Percentiles rank a stretch among this genome's conserved stretches.
Conservation (phyloP, 2,113 vertebrate genomes). For the Neotoma lepida region DNA sequence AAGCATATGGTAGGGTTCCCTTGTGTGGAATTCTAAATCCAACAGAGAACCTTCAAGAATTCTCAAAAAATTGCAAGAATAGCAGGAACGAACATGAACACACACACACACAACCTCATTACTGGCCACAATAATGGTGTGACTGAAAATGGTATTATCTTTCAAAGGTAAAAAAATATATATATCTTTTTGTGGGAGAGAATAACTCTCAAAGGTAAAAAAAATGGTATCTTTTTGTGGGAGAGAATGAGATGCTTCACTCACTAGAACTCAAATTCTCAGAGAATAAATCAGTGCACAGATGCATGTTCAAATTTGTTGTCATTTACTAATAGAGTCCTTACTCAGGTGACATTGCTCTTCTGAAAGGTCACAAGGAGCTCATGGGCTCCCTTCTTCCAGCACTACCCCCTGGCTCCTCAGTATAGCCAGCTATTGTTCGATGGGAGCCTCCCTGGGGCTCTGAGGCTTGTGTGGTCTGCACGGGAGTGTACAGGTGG, state of each 20-base stretch:
- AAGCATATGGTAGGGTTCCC: not conserved
- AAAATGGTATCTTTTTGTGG: no score
- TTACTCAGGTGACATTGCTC: not conserved
- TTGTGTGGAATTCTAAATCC: not conserved
- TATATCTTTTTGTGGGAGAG: not conserved
- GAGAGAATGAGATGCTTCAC: no score
- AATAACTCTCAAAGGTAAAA: no score
- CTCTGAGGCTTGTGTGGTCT: not conserved
- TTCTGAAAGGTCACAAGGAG: not conserved
- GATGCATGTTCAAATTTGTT: not conserved
- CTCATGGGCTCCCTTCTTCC: accelerated
- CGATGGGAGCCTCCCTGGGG: not conserved
- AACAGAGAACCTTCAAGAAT: not conserved
- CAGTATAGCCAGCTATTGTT: not conserved
- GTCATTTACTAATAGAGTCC: not conserved
- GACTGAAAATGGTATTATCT: not conserved
- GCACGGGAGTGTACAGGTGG: no score
- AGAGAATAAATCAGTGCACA: not conserved
- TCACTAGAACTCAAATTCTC: no score
- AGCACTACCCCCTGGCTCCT: accelerated
- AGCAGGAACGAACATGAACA: not conserved
- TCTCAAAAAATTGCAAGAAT: not conserved
- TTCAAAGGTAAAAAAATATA: not conserved
- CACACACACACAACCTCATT: not conserved
- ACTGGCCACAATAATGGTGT: not conserved